Conservation (phyloP, 2,888 invertebrate species). For the Phaonia tiefii region DNA sequence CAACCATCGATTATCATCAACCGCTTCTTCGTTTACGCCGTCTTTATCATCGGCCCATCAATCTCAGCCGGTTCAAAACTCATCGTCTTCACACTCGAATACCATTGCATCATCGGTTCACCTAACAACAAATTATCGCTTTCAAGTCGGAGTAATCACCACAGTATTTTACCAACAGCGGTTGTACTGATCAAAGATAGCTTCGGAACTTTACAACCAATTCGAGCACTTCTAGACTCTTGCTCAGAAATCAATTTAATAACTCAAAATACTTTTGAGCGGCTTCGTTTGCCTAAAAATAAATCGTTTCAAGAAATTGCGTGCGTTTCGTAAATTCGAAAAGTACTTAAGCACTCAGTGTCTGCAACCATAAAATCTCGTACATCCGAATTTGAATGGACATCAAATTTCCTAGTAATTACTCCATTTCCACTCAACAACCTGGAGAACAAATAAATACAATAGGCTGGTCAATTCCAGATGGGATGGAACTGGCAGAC, state of each 20-base stretch:
- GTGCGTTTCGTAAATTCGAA: conserved; percentile 49
- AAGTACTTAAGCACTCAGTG: conserved; percentile 32
- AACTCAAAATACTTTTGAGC: conserved; percentile 52
- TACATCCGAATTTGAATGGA: too few relatives aligned
- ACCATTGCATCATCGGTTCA: neutral
- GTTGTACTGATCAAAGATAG: conserved; percentile 41
- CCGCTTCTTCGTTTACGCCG: too few relatives aligned
- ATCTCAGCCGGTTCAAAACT: too few relatives aligned
- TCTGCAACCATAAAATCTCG: too few relatives aligned
- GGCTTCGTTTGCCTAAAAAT: conserved; percentile 46
- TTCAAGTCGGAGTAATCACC: neutral
- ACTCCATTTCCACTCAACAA: conserved; percentile 51
- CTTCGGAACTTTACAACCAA: conserved; percentile 35
- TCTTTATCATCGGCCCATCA: too few relatives aligned
- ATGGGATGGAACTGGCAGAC: conserved; percentile 26
- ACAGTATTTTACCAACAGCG: too few relatives aligned
- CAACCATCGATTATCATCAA: too few relatives aligned
- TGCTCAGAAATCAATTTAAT: too few relatives aligned
- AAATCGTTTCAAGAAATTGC: conserved; percentile 44
- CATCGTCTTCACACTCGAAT: too few relatives aligned
- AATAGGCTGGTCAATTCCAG: conserved; percentile 35
- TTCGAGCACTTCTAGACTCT: conserved; percentile 52
- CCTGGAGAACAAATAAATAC: conserved; percentile 33
- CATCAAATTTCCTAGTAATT: conserved; percentile 43
- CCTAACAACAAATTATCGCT: neutral